Evolutionary conservation across 2,888 invertebrate species (phyloP), one percentile per base, ranked within the genome.

Genomic region (Erebia palarica): DNA sequence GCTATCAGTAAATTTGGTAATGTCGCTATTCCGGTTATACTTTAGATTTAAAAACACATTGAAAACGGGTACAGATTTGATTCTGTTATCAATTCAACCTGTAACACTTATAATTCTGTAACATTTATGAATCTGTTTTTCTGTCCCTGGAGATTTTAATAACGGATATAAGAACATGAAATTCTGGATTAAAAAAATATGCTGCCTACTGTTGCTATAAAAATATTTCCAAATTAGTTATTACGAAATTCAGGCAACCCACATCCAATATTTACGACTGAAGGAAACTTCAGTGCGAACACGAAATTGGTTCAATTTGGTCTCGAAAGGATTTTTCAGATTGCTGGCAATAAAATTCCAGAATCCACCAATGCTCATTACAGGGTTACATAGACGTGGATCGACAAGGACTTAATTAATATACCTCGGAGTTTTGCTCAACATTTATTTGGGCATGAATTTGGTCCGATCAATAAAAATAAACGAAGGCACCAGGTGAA

Each of bases 321-420:
- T 68, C 70, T 68, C 57, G 60, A 64, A 69, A 72, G 59, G 59
- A 58, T 70, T 70, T 72, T 73, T 70, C 68, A 69, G 55, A 73
- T 73, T 51, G 51, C n/a, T n/a, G 51, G n/a, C 51, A 51, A n/a
- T 55, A 66, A 61, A 44, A 67, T 21, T 36, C 16, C 13, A 49
- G n/a, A 51, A n/a, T n/a, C 14, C 51, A 51, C 51, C n/a, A 51
- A 4, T n/a, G 4, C 51, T 51, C 51, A 51, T 51, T 49, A 14
- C 14, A 49, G 13, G 49, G 51, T 14, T 51, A n/a, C n/a, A 51
- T 14, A n/a, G n/a, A 51, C 51, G n/a, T 14, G 51, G 51, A 51
- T 13, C n/a, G 47, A 47, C 47, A 51, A n/a, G 51, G n/a, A 51
- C n/a, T 51, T 14, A n/a, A 51, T 49, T 49, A 51, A 51, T 5